A percentile compares a stretch with the other conserved stretches of the same genome.
Conservation (phyloP, 2,113 vertebrate species). For the Pandion haliaetus region DNA sequence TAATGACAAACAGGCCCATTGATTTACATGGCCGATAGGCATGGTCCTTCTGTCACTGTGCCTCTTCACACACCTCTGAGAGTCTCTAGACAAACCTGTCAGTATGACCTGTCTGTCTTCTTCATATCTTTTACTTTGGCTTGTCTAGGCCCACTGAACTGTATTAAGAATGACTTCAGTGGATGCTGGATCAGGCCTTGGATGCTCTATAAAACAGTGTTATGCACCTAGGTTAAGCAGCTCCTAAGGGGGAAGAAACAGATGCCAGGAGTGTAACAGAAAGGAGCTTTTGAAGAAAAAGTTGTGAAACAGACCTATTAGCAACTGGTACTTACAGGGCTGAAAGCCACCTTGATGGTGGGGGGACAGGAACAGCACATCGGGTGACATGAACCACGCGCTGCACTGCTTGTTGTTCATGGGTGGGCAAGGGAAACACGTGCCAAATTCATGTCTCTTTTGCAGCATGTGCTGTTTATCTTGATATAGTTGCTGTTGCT, state of each 20-base stretch:
- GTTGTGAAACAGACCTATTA: slow-evolving; percentile 53
- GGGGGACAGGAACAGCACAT: not conserved
- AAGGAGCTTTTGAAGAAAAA: slow-evolving; percentile 19
- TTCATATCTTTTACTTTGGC: not conserved
- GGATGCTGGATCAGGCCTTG: not conserved
- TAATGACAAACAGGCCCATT: not conserved
- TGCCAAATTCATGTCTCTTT: slow-evolving; percentile 14
- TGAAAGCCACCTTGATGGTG: slow-evolving; percentile 28
- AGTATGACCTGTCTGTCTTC: not conserved
- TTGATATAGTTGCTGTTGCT: not conserved
- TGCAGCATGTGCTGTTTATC: not conserved
- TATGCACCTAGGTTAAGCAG: not conserved
- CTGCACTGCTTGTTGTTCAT: not conserved
- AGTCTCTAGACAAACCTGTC: not conserved
- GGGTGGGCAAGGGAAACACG: not conserved
- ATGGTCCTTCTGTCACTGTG: not conserved
- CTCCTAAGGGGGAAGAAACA: slow-evolving; percentile 17
- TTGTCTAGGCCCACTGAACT: not conserved
- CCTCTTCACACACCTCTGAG: not conserved
- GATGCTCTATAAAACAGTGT: not conserved
- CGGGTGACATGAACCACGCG: not conserved
- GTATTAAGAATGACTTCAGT: not conserved
- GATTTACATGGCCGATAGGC: not conserved
- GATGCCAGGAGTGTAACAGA: slow-evolving; percentile 26
- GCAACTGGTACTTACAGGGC: not conserved